Evolutionary conservation across 92 coral and sea anemone genomes (phyloP).

Genomic region (Porites evermanni): DNA sequence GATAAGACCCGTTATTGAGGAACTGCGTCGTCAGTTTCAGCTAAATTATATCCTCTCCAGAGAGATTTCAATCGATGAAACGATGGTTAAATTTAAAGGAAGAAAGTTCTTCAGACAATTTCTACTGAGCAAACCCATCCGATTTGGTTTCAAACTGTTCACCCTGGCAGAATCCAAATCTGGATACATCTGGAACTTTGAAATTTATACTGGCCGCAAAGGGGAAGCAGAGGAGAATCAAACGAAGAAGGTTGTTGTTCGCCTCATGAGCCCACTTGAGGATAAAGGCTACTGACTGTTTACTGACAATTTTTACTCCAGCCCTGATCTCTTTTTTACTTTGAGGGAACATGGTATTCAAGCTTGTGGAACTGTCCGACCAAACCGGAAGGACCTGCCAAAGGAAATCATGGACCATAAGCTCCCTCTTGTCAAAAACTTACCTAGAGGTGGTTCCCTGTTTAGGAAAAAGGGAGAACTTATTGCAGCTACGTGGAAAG

Average conservation of each 20-base stretch:
- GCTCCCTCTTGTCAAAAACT: conserved; percentile 24
- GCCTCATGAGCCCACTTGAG: conserved; percentile 35
- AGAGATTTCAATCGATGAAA: conserved; percentile 52
- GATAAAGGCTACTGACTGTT: conserved; percentile 47
- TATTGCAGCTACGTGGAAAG: conserved; percentile 59
- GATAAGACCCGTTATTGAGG: conserved; percentile 44
- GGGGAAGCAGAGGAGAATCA: conserved; percentile 31
- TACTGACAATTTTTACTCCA: conserved; percentile 57
- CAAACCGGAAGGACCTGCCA: conserved; percentile 44
- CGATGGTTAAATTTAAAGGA: conserved; percentile 61
- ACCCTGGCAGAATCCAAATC: conserved; percentile 49
- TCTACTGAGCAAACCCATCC: conserved; percentile 48
- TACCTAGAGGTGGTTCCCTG: conserved; percentile 33
- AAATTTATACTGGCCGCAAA: conserved; percentile 49
- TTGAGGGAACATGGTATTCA: conserved; percentile 40
- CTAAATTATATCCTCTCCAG: conserved; percentile 27
- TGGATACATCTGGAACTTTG: conserved; percentile 44
- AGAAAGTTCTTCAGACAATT: conserved; percentile 44
- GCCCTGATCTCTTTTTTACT: conserved; percentile 29
- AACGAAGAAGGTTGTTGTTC: conserved; percentile 35
- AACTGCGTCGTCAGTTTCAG: conserved; percentile 47
- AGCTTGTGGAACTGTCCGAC: conserved; percentile 56
- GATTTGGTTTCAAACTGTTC: conserved; percentile 63
- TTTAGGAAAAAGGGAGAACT: conserved; percentile 46
- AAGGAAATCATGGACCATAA: conserved; percentile 46